Conservation (phyloP, 2,113 vertebrate species). For the Sciurus niger region DNA sequence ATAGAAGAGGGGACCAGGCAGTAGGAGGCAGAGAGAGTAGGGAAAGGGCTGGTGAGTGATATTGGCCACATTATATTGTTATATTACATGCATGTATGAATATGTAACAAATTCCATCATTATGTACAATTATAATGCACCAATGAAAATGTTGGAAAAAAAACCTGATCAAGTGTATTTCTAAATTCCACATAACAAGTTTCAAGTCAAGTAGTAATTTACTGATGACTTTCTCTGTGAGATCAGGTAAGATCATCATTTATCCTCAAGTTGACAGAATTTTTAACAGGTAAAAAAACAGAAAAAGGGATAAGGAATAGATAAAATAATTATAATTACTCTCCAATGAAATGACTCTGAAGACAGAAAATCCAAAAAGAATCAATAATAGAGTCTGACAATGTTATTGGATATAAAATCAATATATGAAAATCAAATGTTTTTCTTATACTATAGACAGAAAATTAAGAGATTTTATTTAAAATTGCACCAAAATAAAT, state of each 20-base stretch:
- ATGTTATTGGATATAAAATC: neutral
- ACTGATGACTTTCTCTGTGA: neutral
- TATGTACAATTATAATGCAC: too few relatives aligned
- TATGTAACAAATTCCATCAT: too few relatives aligned
- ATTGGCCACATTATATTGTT: too few relatives aligned
- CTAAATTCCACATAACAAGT: neutral
- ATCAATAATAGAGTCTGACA: neutral
- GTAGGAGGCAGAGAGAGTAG: too few relatives aligned
- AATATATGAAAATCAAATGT: neutral
- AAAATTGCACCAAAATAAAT: neutral
- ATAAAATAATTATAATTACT: neutral
- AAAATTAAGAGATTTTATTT: neutral
- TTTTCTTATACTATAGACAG: neutral
- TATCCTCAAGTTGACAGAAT: neutral
- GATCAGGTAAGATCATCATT: neutral
- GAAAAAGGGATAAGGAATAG: neutral
- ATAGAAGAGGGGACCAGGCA: neutral
- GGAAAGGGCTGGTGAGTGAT: too few relatives aligned
- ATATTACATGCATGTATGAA: too few relatives aligned
- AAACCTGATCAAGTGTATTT: neutral
- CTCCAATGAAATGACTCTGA: neutral
- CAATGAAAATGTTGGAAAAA: too few relatives aligned
- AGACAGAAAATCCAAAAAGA: neutral
- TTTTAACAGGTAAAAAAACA: neutral
- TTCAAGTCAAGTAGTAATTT: neutral